Evolutionary conservation across 2,113 vertebrate species (phyloP).

Genomic region (Pitta sordida): DNA sequence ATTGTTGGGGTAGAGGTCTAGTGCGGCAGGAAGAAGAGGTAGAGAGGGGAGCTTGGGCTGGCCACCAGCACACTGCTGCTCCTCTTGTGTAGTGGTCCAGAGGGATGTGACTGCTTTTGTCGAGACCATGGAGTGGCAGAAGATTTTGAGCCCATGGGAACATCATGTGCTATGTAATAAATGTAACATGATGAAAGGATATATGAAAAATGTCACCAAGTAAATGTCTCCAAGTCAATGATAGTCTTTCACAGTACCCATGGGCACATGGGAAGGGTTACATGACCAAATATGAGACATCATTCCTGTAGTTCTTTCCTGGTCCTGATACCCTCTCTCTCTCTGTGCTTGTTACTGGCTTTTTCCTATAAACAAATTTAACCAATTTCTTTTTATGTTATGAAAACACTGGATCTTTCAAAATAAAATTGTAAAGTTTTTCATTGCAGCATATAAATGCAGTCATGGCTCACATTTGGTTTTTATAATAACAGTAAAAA

Average conservation of each 20-base stretch:
- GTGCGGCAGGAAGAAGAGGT: not conserved
- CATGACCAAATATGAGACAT: fast-evolving
- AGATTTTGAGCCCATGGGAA: not conserved
- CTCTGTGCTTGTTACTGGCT: not conserved
- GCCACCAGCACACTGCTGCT: not conserved
- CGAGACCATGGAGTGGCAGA: fast-evolving
- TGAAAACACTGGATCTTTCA: not conserved
- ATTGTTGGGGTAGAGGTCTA: not conserved
- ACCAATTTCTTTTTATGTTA: not conserved
- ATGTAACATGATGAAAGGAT: not conserved
- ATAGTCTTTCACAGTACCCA: not conserved
- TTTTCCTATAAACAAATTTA: not conserved
- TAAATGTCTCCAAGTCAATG: not conserved
- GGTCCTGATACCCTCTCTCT: not conserved
- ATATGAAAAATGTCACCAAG: not conserved
- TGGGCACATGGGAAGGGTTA: not conserved
- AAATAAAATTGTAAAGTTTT: not conserved
- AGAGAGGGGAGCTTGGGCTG: fast-evolving
- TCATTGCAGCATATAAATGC: not conserved
- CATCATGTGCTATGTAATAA: not conserved
- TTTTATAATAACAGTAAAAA: not conserved
- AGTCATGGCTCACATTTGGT: not conserved
- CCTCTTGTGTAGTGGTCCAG: not conserved
- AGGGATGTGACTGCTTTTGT: not conserved
- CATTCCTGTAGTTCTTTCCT: fast-evolving